A percentile compares a stretch with the other conserved stretches of the same genome.
Evolutionary conservation across 2,888 invertebrate species (phyloP).

Genomic region (Conistra vaccinii): DNA sequence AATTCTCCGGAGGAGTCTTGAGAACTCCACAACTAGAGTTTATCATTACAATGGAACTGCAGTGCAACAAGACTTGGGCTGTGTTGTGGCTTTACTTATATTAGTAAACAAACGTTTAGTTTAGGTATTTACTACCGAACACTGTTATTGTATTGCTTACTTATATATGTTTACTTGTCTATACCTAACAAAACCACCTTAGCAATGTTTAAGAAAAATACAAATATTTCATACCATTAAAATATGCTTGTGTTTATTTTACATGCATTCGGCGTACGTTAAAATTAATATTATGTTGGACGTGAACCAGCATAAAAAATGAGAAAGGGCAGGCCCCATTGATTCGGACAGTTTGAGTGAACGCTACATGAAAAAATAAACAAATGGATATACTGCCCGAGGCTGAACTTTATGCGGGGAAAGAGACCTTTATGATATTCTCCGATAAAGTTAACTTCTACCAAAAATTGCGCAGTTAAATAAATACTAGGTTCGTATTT

Average conservation of each 20-base stretch:
- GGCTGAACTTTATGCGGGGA: conserved; percentile 19
- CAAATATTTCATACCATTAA: neutral
- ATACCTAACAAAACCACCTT: neutral
- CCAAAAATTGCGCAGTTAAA: neutral
- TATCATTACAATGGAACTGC: conserved; percentile 57
- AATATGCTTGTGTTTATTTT: neutral
- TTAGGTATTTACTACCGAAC: conserved; percentile 6
- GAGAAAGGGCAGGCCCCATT: conserved; percentile 38
- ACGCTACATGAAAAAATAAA: conserved; percentile 30
- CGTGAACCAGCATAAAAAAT: conserved; percentile 42
- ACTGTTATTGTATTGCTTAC: neutral
- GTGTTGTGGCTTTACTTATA: conserved; percentile 20
- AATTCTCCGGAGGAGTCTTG: conserved; percentile 52
- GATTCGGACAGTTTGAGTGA: conserved; percentile 44
- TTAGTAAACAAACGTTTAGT: conserved; percentile 36
- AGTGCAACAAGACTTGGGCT: conserved; percentile 24
- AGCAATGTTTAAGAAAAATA: neutral
- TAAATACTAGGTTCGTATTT: conserved; percentile 10
- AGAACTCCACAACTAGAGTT: conserved; percentile 49
- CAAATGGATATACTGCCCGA: conserved; percentile 20
- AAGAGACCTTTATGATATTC: conserved; percentile 13
- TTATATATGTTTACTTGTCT: neutral
- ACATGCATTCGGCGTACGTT: neutral
- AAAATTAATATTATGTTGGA: conserved; percentile 30
- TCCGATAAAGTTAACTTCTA: conserved; percentile 13